phyloP scores from a whole-genome alignment of 2,797 vertebrate species.

The Danio kyathit region DNA sequence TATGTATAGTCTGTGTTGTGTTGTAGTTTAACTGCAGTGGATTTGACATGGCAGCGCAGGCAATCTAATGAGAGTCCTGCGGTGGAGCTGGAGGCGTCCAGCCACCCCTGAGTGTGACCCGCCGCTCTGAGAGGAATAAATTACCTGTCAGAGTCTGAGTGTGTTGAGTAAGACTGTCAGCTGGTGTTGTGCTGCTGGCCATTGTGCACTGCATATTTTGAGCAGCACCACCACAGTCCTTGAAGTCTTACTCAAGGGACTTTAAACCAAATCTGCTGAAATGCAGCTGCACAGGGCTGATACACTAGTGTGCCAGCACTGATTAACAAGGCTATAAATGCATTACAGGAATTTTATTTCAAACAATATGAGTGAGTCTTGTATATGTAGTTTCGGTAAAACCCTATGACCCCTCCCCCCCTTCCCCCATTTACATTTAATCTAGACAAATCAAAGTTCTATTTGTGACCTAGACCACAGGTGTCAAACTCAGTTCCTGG shows the following conservation, averaged over 20 bases:
- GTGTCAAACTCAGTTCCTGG: too few relatives aligned
- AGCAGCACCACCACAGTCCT: constrained; percentile 41
- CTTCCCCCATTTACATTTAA: too few relatives aligned
- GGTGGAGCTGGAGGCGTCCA: constrained; percentile 32
- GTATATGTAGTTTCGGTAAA: too few relatives aligned
- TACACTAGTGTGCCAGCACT: background rate
- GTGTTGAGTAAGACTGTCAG: constrained; percentile 49
- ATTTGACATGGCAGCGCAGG: constrained; percentile 19
- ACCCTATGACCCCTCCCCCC: too few relatives aligned
- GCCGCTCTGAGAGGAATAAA: constrained; percentile 52
- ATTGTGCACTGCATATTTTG: constrained; percentile 58
- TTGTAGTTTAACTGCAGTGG: background rate
- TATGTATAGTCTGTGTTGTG: background rate
- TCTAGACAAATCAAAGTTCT: too few relatives aligned
- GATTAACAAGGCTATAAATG: background rate
- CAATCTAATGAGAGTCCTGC: constrained; percentile 58
- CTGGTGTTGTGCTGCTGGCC: constrained; percentile 51
- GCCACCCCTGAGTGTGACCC: constrained; percentile 50
- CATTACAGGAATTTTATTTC: too few relatives aligned
- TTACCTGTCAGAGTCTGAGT: constrained; percentile 54
- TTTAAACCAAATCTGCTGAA: constrained; percentile 45
- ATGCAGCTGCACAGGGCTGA: constrained; percentile 27
- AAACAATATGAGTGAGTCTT: too few relatives aligned
- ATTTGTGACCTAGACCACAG: too few relatives aligned
- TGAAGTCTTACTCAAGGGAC: constrained; percentile 17